phyloP scores from a whole-genome alignment of 1,140 invertebrate genomes.

The Drosophila murphyi region DNA sequence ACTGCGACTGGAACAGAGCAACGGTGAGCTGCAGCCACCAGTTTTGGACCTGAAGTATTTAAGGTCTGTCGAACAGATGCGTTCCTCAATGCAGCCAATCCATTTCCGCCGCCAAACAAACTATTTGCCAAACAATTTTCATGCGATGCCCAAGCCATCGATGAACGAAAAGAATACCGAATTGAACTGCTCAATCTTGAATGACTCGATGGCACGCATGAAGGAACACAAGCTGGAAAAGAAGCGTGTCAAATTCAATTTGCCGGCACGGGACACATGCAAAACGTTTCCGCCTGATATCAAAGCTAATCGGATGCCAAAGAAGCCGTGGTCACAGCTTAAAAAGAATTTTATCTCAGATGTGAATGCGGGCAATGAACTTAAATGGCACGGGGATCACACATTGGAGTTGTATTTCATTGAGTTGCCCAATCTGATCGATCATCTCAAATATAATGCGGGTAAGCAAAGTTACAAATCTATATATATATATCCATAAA shows the following conservation, averaged over 20 bases:
- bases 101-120: neutral
- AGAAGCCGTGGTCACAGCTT: neutral
- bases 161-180: neutral
- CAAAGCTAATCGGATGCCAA: neutral
- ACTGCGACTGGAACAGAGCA: neutral
- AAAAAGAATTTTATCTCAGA: conserved; percentile 56
- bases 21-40: neutral
- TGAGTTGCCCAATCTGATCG: conserved; percentile 23
- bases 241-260: neutral
- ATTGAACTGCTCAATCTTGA: neutral
- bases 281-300: neutral
- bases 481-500: too few relatives aligned
- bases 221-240: neutral
- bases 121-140: neutral
- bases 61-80: conserved; percentile 30
- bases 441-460: conserved; percentile 53
- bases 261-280: neutral
- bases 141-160: neutral
- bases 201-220: conserved; percentile 38
- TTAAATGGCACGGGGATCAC: conserved; percentile 17
- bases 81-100: neutral
- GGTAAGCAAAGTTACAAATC: conserved; percentile 2
- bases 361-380: conserved; percentile 38
- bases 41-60: neutral
- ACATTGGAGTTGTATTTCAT: conserved; percentile 27